Percentiles rank a stretch among this genome's conserved stretches.
Evolutionary conservation across 2,797 vertebrate species (phyloP).

Genomic region (Sphenopsis melanotis): DNA sequence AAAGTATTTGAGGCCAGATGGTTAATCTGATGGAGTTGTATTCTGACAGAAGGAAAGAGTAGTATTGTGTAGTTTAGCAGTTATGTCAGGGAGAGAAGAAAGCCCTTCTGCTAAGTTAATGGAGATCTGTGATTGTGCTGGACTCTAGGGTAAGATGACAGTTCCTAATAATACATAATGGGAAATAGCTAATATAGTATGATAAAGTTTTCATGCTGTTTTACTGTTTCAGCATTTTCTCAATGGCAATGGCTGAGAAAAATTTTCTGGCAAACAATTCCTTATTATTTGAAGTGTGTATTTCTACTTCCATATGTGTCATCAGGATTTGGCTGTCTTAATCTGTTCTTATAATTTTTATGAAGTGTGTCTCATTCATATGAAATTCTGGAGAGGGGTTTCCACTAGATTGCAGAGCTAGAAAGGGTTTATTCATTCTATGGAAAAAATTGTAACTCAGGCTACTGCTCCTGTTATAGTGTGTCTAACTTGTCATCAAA

Average conservation of each 20-base stretch:
- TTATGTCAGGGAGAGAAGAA: conserved; percentile 19
- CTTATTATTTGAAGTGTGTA: background rate
- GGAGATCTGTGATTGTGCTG: conserved; percentile 20
- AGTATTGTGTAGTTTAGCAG: conserved; percentile 23
- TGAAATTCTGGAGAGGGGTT: background rate
- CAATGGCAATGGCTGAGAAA: background rate
- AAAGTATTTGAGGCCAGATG: conserved; percentile 56
- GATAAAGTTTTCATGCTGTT: conserved; percentile 27
- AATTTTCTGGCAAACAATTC: background rate
- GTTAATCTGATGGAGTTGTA: conserved; percentile 45
- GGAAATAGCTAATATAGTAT: background rate
- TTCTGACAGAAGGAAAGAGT: conserved; percentile 24
- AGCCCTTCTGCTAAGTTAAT: conserved; percentile 25
- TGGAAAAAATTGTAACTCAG: background rate
- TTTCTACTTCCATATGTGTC: background rate
- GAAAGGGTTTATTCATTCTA: background rate
- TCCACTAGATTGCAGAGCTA: background rate
- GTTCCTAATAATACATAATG: background rate
- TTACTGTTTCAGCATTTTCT: background rate
- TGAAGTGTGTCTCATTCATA: background rate
- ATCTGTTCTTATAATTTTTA: background rate
- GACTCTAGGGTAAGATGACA: conserved; percentile 20
- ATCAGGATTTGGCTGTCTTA: background rate
- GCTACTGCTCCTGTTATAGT: background rate
- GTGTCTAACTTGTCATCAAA: background rate